Conservation (phyloP, 1,140 invertebrate species). For the Drosophila littoralis region DNA sequence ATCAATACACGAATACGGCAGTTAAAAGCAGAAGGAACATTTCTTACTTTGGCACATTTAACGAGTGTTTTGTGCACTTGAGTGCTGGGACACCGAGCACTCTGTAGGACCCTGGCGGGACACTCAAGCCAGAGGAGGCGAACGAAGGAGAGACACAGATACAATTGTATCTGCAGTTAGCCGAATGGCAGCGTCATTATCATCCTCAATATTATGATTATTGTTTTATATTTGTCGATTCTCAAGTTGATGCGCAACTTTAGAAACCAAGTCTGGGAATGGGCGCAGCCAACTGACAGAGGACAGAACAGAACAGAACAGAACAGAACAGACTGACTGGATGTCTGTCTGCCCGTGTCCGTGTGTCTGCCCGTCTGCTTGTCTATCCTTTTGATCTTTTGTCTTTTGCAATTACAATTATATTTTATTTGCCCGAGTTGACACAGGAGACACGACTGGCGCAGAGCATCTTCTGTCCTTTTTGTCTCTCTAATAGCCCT, state of each 20-base stretch:
- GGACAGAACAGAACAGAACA: background rate
- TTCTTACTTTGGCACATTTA: constrained; percentile 82
- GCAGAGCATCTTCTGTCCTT: constrained; percentile 35
- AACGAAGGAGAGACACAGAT: constrained; percentile 40
- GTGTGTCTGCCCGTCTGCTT: constrained; percentile 19
- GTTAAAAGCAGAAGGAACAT: constrained; percentile 45
- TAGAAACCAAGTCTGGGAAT: constrained; percentile 46
- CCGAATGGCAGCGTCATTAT: constrained; percentile 48
- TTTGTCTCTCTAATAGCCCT: constrained; percentile 49
- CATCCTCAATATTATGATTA: constrained; percentile 61
- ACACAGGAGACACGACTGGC: constrained; percentile 49
- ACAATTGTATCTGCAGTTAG: constrained; percentile 58
- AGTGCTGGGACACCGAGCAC: constrained; percentile 15
- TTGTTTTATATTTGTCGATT: constrained; percentile 47
- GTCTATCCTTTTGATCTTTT: constrained; percentile 75
- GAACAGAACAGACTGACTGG: constrained; percentile 27
- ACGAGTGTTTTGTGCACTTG: constrained; percentile 76
- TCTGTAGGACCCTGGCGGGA: background rate
- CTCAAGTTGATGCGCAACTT: constrained; percentile 59
- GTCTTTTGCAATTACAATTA: constrained; percentile 80
- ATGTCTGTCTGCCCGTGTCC: background rate
- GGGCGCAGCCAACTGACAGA: constrained; percentile 4
- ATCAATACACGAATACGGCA: constrained; percentile 63
- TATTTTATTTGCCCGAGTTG: constrained; percentile 80
- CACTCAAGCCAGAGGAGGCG: background rate